These are phyloP conservation scores for Cygnus buccinator DNA, from an alignment of 2,113 vertebrate species.

Conservation along the genomic window DNA sequence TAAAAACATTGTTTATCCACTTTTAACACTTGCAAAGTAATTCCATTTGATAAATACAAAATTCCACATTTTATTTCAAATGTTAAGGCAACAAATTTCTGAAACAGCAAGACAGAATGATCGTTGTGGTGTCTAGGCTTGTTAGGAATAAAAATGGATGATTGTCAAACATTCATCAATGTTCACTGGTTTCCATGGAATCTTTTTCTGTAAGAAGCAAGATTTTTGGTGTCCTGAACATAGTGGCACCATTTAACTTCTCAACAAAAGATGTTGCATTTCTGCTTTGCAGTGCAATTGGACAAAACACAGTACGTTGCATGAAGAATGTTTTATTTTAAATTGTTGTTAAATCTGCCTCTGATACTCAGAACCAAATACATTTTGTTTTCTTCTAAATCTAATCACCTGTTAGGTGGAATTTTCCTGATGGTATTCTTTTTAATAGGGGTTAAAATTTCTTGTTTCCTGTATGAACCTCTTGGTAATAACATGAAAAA, in stretches of 20 bases:
- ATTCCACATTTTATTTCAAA: not conserved
- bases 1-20: not conserved
- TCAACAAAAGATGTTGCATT: rapidly evolving
- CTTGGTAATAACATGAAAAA: not conserved
- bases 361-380: slow-evolving; percentile 11
- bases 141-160: not conserved
- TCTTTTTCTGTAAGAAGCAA: slow-evolving; percentile 1
- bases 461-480: not conserved
- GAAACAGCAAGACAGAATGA: not conserved
- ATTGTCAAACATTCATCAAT: slow-evolving; percentile 24
- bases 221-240: not conserved
- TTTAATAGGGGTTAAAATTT: slow-evolving; percentile 50
- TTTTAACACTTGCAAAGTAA: not conserved
- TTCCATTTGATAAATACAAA: not conserved
- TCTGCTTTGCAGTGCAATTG: not conserved
- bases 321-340: not conserved
- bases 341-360: not conserved
- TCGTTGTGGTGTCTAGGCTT: not conserved
- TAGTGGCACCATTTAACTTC: not conserved
- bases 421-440: slow-evolving; percentile 20
- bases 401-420: slow-evolving; percentile 41
- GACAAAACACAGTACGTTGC: not conserved
- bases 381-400: slow-evolving; percentile 5
- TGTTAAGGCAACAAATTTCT: not conserved
- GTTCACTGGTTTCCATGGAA: slow-evolving; percentile 38